Conservation (phyloP, 2,113 vertebrate genomes). For the Campylomormyrus numenius region DNA sequence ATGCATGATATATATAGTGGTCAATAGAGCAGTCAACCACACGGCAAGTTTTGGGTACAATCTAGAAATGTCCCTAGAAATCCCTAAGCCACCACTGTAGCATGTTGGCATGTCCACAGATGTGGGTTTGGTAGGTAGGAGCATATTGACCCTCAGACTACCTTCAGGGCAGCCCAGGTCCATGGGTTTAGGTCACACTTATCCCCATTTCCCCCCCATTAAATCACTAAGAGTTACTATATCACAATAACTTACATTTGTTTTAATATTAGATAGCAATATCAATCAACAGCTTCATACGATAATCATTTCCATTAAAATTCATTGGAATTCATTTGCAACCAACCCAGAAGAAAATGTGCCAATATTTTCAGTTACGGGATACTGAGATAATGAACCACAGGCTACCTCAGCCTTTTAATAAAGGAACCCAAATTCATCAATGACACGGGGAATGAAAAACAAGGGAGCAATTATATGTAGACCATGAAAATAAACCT, state of each 20-base stretch:
- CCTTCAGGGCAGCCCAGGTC: not conserved
- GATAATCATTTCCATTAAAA: not conserved
- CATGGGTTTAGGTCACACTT: not conserved
- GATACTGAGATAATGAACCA: not conserved
- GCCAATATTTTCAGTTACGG: not conserved
- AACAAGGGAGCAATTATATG: not conserved
- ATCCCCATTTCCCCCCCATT: not conserved
- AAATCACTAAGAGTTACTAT: not conserved
- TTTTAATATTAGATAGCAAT: not conserved
- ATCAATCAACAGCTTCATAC: not conserved
- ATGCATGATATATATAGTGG: not conserved
- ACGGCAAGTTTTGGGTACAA: not conserved
- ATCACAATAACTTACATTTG: not conserved
- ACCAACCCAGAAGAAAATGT: not conserved
- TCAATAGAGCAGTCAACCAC: not conserved
- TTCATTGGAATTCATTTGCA: not conserved
- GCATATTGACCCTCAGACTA: not conserved
- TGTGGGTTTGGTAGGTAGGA: not conserved
- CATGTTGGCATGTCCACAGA: not conserved
- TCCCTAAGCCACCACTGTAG: not conserved
- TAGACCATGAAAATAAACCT: not conserved
- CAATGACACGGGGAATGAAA: not conserved
- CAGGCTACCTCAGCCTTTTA: not conserved
- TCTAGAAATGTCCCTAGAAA: not conserved
- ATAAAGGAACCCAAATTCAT: not conserved